phyloP scores from a whole-genome alignment of 2,797 vertebrate genomes.

The Falco peregrinus region DNA sequence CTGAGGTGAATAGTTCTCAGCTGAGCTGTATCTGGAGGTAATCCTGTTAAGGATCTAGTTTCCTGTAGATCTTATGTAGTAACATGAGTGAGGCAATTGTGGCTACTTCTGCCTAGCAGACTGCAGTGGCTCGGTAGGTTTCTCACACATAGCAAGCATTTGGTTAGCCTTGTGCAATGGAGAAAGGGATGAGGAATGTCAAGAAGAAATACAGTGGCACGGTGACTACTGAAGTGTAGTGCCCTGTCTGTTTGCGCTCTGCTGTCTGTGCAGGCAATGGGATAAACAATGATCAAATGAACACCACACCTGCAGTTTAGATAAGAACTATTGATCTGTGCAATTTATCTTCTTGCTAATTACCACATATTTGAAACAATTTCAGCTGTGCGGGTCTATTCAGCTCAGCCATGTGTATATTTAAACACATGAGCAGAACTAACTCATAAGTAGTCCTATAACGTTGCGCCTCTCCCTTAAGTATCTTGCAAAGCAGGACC shows the following conservation, averaged over 20 bases:
- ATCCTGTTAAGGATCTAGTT: neutral
- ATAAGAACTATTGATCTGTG: slow-evolving; percentile 20
- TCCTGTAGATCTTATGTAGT: neutral
- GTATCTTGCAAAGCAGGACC: neutral
- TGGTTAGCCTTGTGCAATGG: neutral
- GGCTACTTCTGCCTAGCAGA: neutral
- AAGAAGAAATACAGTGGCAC: neutral
- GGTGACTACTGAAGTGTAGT: neutral
- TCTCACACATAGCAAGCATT: neutral
- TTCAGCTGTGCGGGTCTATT: neutral
- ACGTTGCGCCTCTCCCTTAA: neutral
- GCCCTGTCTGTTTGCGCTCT: neutral
- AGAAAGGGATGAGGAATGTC: neutral
- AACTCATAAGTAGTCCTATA: neutral
- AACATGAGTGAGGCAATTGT: neutral
- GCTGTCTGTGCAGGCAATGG: neutral
- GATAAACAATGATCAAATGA: slow-evolving; percentile 40
- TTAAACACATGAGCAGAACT: neutral
- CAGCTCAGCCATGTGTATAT: neutral
- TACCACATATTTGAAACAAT: neutral
- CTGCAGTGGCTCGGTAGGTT: neutral
- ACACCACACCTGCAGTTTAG: neutral
- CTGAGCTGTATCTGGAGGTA: neutral
- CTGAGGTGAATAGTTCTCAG: neutral
- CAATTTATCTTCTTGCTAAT: slow-evolving; percentile 24